Percentiles rank a stretch among this genome's conserved stretches.
These are phyloP conservation scores for Nemapogon koenigi DNA, from an alignment of 2,888 invertebrate species.

Conservation along the genomic window DNA sequence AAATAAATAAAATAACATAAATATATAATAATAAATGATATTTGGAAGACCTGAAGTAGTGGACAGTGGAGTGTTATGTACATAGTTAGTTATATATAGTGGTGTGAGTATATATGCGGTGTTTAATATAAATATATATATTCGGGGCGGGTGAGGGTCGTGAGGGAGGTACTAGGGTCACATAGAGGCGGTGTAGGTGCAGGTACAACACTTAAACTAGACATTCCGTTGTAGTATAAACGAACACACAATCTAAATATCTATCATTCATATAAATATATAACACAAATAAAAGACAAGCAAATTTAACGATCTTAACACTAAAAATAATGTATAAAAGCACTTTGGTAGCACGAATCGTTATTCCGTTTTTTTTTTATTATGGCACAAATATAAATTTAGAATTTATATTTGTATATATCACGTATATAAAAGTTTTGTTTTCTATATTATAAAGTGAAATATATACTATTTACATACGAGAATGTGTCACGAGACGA, in stretches of 20 bases:
- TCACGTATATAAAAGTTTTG: slow-evolving; percentile 3
- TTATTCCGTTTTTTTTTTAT: slow-evolving; percentile 12
- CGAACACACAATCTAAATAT: no score
- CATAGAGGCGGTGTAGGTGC: no score
- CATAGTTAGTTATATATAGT: slow-evolving; percentile 1
- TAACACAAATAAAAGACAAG: slow-evolving; percentile 38
- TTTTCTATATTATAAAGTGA: slow-evolving; percentile 3
- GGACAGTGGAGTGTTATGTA: slow-evolving; percentile 20
- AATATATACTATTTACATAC: background rate
- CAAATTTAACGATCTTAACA: slow-evolving; percentile 59
- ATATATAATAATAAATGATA: slow-evolving; percentile 14
- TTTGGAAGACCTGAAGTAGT: slow-evolving; percentile 30
- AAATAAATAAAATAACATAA: slow-evolving; percentile 16
- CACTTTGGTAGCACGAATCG: slow-evolving; percentile 56
- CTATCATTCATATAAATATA: background rate
- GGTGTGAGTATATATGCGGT: background rate
- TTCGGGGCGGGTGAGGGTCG: slow-evolving; percentile 2
- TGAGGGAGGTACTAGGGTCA: no score
- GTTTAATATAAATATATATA: background rate
- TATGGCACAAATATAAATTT: background rate
- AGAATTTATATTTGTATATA: background rate
- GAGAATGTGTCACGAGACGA: no score
- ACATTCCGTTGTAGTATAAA: no score
- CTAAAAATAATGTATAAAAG: slow-evolving; percentile 49
- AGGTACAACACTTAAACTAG: no score